These are phyloP conservation scores for Neofelis nebulosa DNA, from an alignment of 2,113 vertebrate species.

Conservation along the genomic window DNA sequence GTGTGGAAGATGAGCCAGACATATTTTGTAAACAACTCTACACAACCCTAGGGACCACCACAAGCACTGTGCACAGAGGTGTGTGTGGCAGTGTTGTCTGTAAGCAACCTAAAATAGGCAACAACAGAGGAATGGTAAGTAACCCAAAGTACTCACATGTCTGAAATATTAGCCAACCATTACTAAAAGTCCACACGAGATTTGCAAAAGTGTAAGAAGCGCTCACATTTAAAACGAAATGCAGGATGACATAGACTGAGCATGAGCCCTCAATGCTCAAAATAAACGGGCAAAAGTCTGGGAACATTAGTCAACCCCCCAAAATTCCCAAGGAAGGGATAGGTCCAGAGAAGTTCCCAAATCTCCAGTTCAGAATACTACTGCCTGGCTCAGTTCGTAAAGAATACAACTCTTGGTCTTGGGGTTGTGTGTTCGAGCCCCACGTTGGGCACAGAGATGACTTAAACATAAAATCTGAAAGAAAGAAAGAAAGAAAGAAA, in stretches of 20 bases:
- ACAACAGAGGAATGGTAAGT: background rate
- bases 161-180: background rate
- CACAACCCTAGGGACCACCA: background rate
- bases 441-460: too few relatives aligned
- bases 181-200: background rate
- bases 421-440: too few relatives aligned
- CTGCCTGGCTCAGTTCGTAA: too few relatives aligned
- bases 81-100: fast-evolving
- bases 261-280: too few relatives aligned
- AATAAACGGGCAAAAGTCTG: background rate
- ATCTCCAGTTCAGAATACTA: background rate
- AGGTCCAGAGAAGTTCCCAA: background rate
- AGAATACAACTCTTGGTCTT: too few relatives aligned
- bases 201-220: background rate
- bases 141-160: background rate
- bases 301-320: background rate
- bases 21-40: background rate
- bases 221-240: background rate
- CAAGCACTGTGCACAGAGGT: background rate
- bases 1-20: background rate
- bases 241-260: background rate
- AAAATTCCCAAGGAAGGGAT: background rate
- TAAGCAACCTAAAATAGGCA: background rate
- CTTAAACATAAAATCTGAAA: too few relatives aligned
- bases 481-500: too few relatives aligned